Conservation (phyloP, 2,113 vertebrate genomes). For the Deroptyus accipitrinus region DNA sequence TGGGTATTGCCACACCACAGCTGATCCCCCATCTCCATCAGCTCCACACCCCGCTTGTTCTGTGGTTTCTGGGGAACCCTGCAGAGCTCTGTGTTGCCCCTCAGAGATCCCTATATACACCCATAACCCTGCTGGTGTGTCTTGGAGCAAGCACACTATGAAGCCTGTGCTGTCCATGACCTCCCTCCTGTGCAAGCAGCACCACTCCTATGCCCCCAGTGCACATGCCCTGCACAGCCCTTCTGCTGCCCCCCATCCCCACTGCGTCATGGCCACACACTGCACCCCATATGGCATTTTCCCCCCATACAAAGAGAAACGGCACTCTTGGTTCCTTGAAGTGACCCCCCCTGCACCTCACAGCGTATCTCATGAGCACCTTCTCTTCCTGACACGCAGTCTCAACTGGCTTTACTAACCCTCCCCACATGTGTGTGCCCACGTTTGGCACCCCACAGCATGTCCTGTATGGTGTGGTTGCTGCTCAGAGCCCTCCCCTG, state of each 20-base stretch:
- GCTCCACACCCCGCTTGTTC: not conserved
- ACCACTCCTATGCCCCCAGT: rapidly evolving
- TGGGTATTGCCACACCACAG: rapidly evolving
- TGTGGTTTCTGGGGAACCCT: not conserved
- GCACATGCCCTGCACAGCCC: rapidly evolving
- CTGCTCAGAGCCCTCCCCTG: not conserved
- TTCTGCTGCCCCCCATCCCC: not conserved
- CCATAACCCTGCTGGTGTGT: rapidly evolving
- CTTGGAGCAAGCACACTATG: rapidly evolving
- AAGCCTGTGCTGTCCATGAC: rapidly evolving
- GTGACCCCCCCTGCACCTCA: too few relatives aligned
- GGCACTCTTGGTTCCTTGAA: rapidly evolving
- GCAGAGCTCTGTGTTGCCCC: rapidly evolving
- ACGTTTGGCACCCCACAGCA: rapidly evolving
- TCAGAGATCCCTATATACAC: not conserved
- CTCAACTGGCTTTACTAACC: not conserved
- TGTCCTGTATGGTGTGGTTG: not conserved
- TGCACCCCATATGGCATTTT: not conserved
- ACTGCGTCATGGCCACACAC: rapidly evolving
- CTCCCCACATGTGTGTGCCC: rapidly evolving
- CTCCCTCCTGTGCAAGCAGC: not conserved
- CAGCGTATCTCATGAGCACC: not conserved
- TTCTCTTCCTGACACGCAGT: rapidly evolving
- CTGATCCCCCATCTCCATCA: rapidly evolving
- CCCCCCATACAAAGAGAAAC: rapidly evolving